Conservation (phyloP, 2,113 vertebrate genomes). For the Centropus unirufus region DNA sequence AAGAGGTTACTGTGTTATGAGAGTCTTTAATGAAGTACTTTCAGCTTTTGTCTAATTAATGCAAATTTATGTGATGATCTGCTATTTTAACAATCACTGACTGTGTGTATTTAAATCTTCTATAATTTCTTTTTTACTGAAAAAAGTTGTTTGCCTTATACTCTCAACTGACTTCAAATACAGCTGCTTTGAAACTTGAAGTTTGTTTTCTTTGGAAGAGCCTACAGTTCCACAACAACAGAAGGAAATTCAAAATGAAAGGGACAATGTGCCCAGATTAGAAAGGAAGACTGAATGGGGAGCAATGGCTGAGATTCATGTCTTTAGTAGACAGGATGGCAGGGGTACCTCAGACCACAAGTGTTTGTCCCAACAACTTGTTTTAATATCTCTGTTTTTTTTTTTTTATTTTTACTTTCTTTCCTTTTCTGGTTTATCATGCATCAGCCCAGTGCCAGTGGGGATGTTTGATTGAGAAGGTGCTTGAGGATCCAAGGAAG, state of each 20-base stretch:
- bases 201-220: conserved; percentile 9
- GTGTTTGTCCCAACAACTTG: not conserved
- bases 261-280: not conserved
- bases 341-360: not conserved
- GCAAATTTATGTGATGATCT: conserved; percentile 63
- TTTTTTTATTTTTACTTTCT: too few species aligned
- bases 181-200: conserved; percentile 52
- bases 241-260: not conserved
- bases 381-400: not conserved
- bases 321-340: not conserved
- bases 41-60: conserved; percentile 60
- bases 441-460: not conserved
- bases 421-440: not conserved
- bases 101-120: conserved; percentile 37
- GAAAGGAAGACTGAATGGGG: not conserved
- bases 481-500: not conserved
- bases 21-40: conserved; percentile 59
- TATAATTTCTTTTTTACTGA: not conserved
- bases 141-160: conserved; percentile 47
- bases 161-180: conserved; percentile 28
- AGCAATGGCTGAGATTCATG: not conserved
- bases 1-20: conserved; percentile 48
- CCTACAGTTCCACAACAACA: not conserved
- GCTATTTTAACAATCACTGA: conserved; percentile 58
- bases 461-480: not conserved